phyloP scores from a whole-genome alignment of 2,888 invertebrate species.

The Drosophila subsilvestris region DNA sequence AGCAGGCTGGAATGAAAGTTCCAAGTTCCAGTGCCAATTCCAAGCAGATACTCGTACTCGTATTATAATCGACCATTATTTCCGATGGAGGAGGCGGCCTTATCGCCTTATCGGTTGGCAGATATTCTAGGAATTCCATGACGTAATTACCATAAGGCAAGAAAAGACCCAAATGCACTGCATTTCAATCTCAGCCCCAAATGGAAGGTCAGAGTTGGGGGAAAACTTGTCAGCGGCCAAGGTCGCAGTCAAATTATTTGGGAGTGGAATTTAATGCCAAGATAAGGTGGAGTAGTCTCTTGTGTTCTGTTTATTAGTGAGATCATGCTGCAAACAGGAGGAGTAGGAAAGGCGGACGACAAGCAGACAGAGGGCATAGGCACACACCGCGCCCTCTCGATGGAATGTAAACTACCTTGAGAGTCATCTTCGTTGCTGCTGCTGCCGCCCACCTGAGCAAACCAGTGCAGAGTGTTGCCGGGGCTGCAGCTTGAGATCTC shows the following conservation, averaged over 20 bases:
- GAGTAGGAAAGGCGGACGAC: conserved; percentile 14
- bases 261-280: conserved; percentile 6
- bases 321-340: conserved; percentile 47
- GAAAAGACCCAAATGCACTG: conserved; percentile 4
- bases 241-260: conserved; percentile 27
- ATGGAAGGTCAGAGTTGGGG: conserved; percentile 5
- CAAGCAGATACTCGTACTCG: conserved; percentile 7
- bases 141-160: conserved; percentile 58
- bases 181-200: conserved; percentile 30
- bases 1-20: conserved; percentile 28
- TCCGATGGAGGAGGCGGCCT: conserved; percentile 16
- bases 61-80: conserved; percentile 29
- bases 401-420: conserved; percentile 76
- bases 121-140: conserved; percentile 73
- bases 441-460: conserved; percentile 82
- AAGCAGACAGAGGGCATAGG: conserved; percentile 17
- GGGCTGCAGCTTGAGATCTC: conserved; percentile 60
- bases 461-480: conserved; percentile 83
- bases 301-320: conserved; percentile 35
- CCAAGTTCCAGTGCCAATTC: conserved; percentile 38
- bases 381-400: conserved; percentile 15
- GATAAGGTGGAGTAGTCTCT: conserved; percentile 48
- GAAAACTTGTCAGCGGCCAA: conserved; percentile 43
- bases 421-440: conserved; percentile 68
- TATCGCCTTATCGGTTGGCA: conserved; percentile 60